phyloP scores from a whole-genome alignment of 53 echinoderm and acorn worm genomes.

The Patiria pectinifera region DNA sequence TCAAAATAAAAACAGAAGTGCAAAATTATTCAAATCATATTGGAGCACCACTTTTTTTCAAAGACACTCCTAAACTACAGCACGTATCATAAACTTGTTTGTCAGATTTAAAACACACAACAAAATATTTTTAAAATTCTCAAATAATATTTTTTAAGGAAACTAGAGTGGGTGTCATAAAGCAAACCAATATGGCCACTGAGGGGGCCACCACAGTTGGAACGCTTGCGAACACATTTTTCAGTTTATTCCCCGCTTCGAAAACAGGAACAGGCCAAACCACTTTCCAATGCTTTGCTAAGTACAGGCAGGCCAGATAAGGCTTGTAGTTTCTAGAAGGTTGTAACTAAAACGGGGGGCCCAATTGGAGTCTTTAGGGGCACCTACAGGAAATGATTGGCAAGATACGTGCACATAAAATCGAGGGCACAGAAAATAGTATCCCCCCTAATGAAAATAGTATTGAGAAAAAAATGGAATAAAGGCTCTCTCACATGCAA shows the following conservation, averaged over 20 bases:
- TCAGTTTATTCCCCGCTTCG: background rate
- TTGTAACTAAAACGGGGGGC: background rate
- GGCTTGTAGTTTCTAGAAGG: background rate
- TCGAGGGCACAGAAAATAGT: no score
- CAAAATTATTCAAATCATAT: background rate
- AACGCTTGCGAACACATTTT: constrained; percentile 1
- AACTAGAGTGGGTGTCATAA: background rate
- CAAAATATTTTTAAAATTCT: background rate
- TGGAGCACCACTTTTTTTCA: background rate
- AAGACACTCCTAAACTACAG: background rate
- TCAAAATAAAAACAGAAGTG: background rate
- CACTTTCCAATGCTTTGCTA: background rate
- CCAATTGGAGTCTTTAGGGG: background rate
- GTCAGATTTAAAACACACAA: background rate
- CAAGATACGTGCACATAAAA: background rate
- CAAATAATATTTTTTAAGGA: background rate
- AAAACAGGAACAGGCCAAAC: constrained; percentile 8
- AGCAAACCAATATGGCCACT: background rate
- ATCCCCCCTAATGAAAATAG: no score
- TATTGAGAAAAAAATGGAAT: no score
- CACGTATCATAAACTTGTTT: background rate
- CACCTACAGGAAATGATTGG: background rate
- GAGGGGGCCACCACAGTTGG: background rate
- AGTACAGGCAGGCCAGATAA: background rate
- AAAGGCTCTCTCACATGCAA: no score